These are phyloP conservation scores for Sarcophaga bullata DNA, from an alignment of 1,140 invertebrate species.

Conservation along the genomic window DNA sequence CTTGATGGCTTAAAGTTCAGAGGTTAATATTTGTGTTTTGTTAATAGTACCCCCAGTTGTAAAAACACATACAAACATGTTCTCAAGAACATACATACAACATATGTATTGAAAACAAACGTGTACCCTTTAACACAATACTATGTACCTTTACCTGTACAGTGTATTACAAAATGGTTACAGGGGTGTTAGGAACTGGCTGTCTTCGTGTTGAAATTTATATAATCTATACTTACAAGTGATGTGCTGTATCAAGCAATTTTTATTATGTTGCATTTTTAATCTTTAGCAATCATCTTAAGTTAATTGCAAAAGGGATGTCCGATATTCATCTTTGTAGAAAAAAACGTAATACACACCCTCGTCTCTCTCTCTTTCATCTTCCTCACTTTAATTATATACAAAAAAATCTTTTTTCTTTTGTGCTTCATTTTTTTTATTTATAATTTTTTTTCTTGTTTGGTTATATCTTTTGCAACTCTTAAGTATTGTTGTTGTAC, in stretches of 20 bases:
- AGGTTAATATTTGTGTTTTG: constrained; percentile 32
- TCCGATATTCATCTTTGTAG: background rate
- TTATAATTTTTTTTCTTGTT: no score
- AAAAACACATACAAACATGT: background rate
- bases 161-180: background rate
- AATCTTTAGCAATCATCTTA: constrained; percentile 62
- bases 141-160: constrained; percentile 17
- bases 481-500: no score
- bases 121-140: background rate
- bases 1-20: constrained; percentile 36
- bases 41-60: background rate
- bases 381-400: no score
- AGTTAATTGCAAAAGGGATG: constrained; percentile 31
- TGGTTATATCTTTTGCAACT: no score
- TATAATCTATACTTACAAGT: constrained; percentile 59
- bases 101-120: background rate
- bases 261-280: constrained; percentile 64
- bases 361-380: no score
- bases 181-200: background rate
- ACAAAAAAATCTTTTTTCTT: no score
- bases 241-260: no score
- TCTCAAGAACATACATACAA: background rate
- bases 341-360: no score
- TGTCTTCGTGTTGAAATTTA: constrained; percentile 53
- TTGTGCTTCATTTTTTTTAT: no score